Evolutionary conservation across 2,888 invertebrate genomes (phyloP), one percentile per base, ranked within the genome.

Genomic region (Synergus japonicus): DNA sequence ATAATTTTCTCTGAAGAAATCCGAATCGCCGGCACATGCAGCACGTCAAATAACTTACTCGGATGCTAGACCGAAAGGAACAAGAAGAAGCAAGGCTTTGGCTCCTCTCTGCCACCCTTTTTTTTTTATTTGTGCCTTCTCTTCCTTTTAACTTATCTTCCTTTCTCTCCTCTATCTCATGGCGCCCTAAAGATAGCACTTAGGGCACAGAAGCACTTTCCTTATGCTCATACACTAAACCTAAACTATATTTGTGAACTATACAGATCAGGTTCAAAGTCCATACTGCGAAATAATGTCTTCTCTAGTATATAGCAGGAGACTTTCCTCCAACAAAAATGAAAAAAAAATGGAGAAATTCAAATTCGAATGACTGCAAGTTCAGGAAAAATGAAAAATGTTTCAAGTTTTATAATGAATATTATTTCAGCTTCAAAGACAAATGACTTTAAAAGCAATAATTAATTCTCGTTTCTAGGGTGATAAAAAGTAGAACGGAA

Each of bases 101-200:
- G 58, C 54, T 76, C 46, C 66, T 76, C 76, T 76, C 46, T 76
- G 60, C 76, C 44, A 58, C 65, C 46, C 78, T 58, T 54, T 73
- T 60, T 76, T 66, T 46, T 79, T 80, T 80, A 79, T 82, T 78
- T 85, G 44, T 80, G 67, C 78, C 82, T 78, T 78, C 82, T 82
- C 82, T 81, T 82, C 83, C 81, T 79, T 77, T 81, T 67, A 79
- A 60, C 22, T 78, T 73, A 60, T 80, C 81, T 79, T 77, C 76
- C 63, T 80, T 65, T 80, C 77, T 73, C 64, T 78, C 60, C 76
- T 85, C 83, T 83, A 82, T 83, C 82, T 83, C 82, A 66, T 66
- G 82, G 76, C 60, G 77, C 81, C 85, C 90, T 88, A 91, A 91
- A 91, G 87, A 91, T 91, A 90, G 89, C 88, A 88, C 88, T 90